phyloP scores from a whole-genome alignment of 2,797 vertebrate genomes.

The Prionace glauca region DNA sequence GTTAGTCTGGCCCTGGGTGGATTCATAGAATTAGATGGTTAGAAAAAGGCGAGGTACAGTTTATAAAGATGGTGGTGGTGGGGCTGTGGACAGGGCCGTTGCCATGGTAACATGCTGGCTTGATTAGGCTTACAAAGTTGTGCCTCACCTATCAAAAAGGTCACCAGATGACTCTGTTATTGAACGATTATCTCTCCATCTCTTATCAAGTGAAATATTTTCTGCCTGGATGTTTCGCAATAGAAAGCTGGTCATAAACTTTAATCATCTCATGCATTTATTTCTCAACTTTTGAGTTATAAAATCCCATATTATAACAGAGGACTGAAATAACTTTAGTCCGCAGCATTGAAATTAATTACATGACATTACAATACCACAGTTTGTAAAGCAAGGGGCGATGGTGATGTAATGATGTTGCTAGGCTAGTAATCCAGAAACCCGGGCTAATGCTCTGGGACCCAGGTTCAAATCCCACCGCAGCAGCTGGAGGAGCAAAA shows the following conservation, averaged over 20 bases:
- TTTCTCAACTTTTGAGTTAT: background rate
- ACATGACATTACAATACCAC: background rate
- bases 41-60: too few species aligned
- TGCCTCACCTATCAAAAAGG: background rate
- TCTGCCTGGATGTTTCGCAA: background rate
- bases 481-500: too few species aligned
- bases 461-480: background rate
- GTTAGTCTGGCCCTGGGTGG: background rate
- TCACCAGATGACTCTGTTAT: background rate
- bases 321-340: background rate
- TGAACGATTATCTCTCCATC: background rate
- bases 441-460: too few species aligned
- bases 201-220: background rate
- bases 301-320: background rate
- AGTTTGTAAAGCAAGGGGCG: background rate
- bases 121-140: background rate
- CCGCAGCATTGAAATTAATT: background rate
- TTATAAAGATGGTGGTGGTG: background rate
- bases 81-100: background rate
- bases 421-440: background rate
- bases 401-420: background rate
- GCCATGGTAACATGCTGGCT: background rate
- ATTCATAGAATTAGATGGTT: background rate
- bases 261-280: background rate
- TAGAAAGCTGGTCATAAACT: background rate